Evolutionary conservation across 2,797 vertebrate species (phyloP).

Genomic region (Aulostomus chinensis): DNA sequence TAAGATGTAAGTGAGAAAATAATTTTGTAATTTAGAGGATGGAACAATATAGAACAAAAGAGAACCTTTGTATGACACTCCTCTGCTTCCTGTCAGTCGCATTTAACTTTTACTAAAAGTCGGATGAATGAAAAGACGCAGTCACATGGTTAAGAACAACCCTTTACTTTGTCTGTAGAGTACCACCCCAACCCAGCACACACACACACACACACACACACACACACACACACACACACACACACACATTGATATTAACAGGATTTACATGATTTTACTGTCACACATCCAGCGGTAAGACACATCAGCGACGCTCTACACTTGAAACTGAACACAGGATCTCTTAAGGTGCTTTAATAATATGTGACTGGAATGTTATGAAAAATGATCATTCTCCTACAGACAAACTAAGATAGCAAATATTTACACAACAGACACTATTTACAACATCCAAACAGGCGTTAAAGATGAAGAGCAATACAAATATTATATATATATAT

Average conservation of each 20-base stretch:
- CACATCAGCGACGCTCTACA: slow-evolving; percentile 45
- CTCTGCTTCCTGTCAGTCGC: too few species aligned
- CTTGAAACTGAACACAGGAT: slow-evolving; percentile 45
- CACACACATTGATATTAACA: slow-evolving; percentile 36
- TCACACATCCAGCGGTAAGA: slow-evolving; percentile 61
- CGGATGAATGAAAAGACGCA: slow-evolving; percentile 15
- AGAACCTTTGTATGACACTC: too few species aligned
- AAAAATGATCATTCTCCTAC: slow-evolving; percentile 50
- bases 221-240: slow-evolving; percentile 8
- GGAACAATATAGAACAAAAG: too few species aligned
- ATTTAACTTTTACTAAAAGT: neutral
- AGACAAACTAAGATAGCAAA: slow-evolving; percentile 60
- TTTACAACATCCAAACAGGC: slow-evolving; percentile 64
- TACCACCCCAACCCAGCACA: slow-evolving; percentile 10
- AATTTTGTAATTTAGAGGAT: too few species aligned
- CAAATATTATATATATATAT: too few species aligned
- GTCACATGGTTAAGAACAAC: slow-evolving; percentile 48
- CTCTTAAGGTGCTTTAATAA: slow-evolving; percentile 77
- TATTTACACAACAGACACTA: slow-evolving; percentile 82
- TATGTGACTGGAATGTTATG: slow-evolving; percentile 71
- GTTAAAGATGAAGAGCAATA: slow-evolving; percentile 41
- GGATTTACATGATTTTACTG: slow-evolving; percentile 55
- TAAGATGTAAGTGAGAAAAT: too few species aligned
- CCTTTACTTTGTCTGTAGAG: slow-evolving; percentile 65
- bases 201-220: slow-evolving; percentile 14